Percentiles rank a stretch among this genome's conserved stretches.
Conservation (phyloP, 2,113 vertebrate species). For the Phycodurus eques region DNA sequence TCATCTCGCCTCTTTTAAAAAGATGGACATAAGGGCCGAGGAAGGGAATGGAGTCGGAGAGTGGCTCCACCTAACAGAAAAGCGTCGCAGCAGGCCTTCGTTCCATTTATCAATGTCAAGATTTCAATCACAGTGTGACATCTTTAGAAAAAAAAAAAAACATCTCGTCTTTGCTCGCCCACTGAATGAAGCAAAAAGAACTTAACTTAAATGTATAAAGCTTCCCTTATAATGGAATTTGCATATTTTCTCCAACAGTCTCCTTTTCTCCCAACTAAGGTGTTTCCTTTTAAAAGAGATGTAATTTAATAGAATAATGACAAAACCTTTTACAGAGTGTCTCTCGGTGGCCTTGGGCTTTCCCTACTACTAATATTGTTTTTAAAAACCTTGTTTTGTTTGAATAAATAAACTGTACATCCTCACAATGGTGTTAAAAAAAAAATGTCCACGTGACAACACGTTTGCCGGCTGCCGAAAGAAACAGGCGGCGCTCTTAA, state of each 20-base stretch:
- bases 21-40: not conserved
- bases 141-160: conserved; percentile 49
- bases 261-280: conserved; percentile 17
- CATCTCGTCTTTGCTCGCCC: conserved; percentile 11
- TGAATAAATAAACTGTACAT: not conserved
- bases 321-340: conserved; percentile 28
- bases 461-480: too few relatives aligned
- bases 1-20: conserved; percentile 44
- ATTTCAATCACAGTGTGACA: conserved; percentile 37
- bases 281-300: conserved; percentile 27
- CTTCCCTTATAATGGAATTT: conserved; percentile 37
- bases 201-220: conserved; percentile 36
- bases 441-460: not conserved
- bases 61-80: conserved; percentile 26
- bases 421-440: not conserved
- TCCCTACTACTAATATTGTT: not conserved
- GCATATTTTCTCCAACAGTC: conserved; percentile 49
- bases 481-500: not conserved
- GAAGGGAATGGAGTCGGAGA: not conserved
- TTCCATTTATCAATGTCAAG: conserved; percentile 59
- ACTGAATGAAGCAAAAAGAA: conserved; percentile 42
- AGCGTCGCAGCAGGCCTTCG: conserved; percentile 50
- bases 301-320: conserved; percentile 37
- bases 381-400: not conserved
- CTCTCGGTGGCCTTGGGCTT: conserved; percentile 29